phyloP scores from a whole-genome alignment of 2,113 vertebrate species.

The Cyprinodon brontotheroides region DNA sequence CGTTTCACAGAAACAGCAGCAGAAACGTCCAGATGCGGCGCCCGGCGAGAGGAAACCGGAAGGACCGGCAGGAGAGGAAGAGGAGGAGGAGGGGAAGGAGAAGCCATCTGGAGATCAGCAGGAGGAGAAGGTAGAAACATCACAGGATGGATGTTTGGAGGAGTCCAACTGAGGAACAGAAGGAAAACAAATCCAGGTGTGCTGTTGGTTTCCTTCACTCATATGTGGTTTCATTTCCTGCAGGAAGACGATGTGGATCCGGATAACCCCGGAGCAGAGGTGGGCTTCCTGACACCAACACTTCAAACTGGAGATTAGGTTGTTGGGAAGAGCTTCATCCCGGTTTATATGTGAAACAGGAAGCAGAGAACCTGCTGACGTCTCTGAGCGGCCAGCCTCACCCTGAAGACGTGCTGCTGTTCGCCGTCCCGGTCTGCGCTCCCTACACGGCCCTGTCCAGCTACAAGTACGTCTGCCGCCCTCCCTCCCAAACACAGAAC shows the following conservation, averaged over 20 bases:
- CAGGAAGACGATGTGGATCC: constrained; percentile 88
- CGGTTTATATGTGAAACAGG: constrained; percentile 72
- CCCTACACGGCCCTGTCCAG: constrained; percentile 90
- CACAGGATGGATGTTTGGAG: background rate
- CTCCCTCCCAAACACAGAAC: background rate
- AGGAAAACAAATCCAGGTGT: no score
- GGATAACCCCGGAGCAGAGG: constrained; percentile 89
- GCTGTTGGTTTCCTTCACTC: background rate
- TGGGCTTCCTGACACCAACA: constrained; percentile 45
- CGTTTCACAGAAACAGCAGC: constrained; percentile 73
- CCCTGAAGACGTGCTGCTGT: constrained; percentile 88
- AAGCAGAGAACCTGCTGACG: constrained; percentile 84
- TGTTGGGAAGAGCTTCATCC: background rate
- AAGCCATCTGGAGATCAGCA: constrained; percentile 75
- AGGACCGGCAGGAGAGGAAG: constrained; percentile 43
- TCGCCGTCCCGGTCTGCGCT: constrained; percentile 92
- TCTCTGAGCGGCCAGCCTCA: constrained; percentile 93
- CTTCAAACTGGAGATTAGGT: background rate
- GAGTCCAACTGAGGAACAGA: no score
- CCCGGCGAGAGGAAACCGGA: constrained; percentile 56
- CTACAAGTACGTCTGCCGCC: constrained; percentile 85
- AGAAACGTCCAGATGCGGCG: constrained; percentile 60
- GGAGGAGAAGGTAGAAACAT: constrained; percentile 84
- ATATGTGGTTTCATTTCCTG: constrained; percentile 38
- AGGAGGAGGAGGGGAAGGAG: constrained; percentile 36